phyloP scores from a whole-genome alignment of 2,888 invertebrate species.

The Chloromyia formosa region DNA sequence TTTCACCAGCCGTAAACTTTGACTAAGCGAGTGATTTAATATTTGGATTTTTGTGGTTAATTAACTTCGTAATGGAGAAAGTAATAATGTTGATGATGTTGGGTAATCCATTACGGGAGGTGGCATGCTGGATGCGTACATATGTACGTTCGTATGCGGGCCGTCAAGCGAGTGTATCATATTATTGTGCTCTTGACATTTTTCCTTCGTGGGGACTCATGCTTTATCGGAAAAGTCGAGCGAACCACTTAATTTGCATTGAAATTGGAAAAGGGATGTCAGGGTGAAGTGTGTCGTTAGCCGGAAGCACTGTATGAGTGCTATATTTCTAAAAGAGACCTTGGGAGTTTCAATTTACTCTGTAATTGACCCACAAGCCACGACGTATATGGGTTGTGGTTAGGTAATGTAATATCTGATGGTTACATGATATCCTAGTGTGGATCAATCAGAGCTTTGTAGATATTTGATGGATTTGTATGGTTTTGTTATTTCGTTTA shows the following conservation, averaged over 20 bases:
- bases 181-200: constrained; percentile 9
- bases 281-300: neutral
- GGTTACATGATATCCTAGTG: too few relatives aligned
- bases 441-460: too few relatives aligned
- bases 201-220: neutral
- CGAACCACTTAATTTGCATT: constrained; percentile 22
- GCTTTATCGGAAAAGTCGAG: constrained; percentile 1
- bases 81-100: constrained; percentile 28
- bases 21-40: constrained; percentile 36
- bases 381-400: too few relatives aligned
- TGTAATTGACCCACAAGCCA: too few relatives aligned
- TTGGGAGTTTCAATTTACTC: neutral
- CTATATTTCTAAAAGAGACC: neutral
- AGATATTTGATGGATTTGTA: too few relatives aligned
- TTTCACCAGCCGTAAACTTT: constrained; percentile 10
- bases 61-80: constrained; percentile 34
- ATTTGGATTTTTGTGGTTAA: constrained; percentile 30
- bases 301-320: neutral
- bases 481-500: too few relatives aligned
- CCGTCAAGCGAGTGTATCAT: neutral
- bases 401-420: too few relatives aligned
- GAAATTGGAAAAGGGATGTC: constrained; percentile 13
- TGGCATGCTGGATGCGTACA: neutral
- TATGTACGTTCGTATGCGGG: neutral
- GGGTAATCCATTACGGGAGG: constrained; percentile 17